Conservation (phyloP, 2,113 vertebrate species). For the Petaurus breviceps region DNA sequence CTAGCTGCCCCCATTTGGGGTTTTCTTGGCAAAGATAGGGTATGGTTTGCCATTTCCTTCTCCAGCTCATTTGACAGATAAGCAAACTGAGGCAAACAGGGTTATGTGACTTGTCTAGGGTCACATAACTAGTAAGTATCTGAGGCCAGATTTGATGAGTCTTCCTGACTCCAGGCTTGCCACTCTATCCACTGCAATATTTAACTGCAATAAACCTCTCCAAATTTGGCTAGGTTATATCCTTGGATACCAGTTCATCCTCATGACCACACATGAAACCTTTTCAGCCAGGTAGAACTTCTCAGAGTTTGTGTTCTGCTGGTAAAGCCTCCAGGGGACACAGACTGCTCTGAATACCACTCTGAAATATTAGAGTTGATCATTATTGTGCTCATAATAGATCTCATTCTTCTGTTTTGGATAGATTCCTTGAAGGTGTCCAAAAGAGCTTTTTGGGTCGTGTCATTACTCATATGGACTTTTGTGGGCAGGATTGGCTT, state of each 20-base stretch:
- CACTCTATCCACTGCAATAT: not conserved
- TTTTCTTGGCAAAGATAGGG: no score
- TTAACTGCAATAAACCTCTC: not conserved
- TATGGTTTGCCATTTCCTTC: not conserved
- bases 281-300: not conserved
- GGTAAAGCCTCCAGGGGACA: not conserved
- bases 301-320: not conserved
- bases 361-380: not conserved
- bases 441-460: not conserved
- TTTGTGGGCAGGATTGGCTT: not conserved
- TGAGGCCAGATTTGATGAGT: not conserved
- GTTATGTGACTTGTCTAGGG: not conserved
- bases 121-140: not conserved
- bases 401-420: not conserved
- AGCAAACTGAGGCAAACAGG: not conserved
- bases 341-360: not conserved
- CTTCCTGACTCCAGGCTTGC: not conserved
- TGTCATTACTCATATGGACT: not conserved
- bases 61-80: not conserved
- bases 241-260: not conserved
- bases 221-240: not conserved
- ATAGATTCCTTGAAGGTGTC: not conserved
- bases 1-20: no score
- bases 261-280: not conserved
- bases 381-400: not conserved